phyloP scores from a whole-genome alignment of 2,797 vertebrate genomes.

The Typhlichthys eigenmanni region DNA sequence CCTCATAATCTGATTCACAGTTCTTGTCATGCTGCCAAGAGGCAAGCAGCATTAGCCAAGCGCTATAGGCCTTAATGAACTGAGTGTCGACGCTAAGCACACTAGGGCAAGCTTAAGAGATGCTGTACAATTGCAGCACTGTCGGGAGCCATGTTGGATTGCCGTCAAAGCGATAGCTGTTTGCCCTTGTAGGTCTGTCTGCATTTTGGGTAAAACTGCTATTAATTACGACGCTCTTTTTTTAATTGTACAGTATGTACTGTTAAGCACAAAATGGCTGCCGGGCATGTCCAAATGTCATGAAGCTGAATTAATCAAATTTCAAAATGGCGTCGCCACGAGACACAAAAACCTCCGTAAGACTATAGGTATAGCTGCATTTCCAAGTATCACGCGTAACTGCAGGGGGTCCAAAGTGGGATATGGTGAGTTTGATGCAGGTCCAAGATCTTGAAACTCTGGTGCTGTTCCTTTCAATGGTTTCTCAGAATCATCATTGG shows the following conservation, averaged over 20 bases:
- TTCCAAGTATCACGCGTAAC: conserved; percentile 5
- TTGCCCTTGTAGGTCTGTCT: conserved; percentile 23
- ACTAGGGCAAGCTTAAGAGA: conserved; percentile 53
- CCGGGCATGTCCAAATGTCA: conserved; percentile 1
- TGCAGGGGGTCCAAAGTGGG: conserved; percentile 9
- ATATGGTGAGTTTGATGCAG: conserved; percentile 57
- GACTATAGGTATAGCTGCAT: no score
- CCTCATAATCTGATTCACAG: conserved; percentile 76
- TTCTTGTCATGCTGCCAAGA: conserved; percentile 74
- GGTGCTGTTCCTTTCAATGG: conserved; percentile 56
- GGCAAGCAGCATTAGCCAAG: conserved; percentile 59
- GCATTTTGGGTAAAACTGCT: no score
- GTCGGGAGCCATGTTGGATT: conserved; percentile 59
- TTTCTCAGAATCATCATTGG: conserved; percentile 64
- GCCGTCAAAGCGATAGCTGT: conserved; percentile 31
- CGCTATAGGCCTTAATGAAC: conserved; percentile 68
- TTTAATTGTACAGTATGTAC: no score
- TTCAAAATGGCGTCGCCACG: conserved; percentile 52
- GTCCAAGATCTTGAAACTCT: conserved; percentile 52
- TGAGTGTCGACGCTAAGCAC: conserved; percentile 66
- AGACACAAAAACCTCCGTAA: conserved; percentile 10
- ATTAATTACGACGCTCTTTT: no score
- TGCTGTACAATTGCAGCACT: conserved; percentile 48
- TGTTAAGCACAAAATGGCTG: conserved; percentile 57
- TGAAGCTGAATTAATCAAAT: conserved; percentile 15